Base-by-base conservation (phyloP, 35 echinoderm and acorn worm genomes). In the Stichopus chloronotus region DNA sequence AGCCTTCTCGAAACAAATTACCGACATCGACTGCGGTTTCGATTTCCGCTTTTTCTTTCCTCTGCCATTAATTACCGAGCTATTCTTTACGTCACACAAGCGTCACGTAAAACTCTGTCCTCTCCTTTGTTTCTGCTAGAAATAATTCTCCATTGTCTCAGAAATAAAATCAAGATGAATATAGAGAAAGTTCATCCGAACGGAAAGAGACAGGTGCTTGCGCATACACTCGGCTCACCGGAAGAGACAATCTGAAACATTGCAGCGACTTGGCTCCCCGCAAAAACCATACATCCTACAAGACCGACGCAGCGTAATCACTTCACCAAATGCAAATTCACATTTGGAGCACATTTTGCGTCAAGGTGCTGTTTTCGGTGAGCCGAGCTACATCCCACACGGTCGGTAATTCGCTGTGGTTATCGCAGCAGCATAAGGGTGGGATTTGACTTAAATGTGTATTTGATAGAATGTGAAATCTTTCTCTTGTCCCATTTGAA, bases 281-380 rank as follows among this genome's bases (percentile, higher is more conserved):
- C 82, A 85, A 85, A 85, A 85, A 56, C 82, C 82, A 85, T 19
- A 74, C 69, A 43, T 43, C 22, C 13, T 74, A 58, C 57, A 12
- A 6, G 19, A 52, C 17, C 55, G 82, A 58, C 82, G 11, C 20
- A 52, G 8, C 82, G 55, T 85, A 85, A 85, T 85, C 6, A 85
- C 82, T 85, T 85, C 82, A 53, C 54, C 21, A 85, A 85, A 58
- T 58, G 55, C 82, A 58, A 58, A 58, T 85, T 85, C 55, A 58
- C 57, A 85, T 58, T 85, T 85, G 58, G 57, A 85, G 82, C 82
- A 85, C 82, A 85, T 85, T 85, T 85, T 85, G 82, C 82, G 82
- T 85, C 82, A 85, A 85, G 17, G 22, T 59, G 82, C 17, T 58
- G 17, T 74, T 74, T 74, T 74, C 8, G 17, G 69, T 74, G 22